Conservation (phyloP, 2,888 invertebrate genomes). For the Drosophila flavopinicola region DNA sequence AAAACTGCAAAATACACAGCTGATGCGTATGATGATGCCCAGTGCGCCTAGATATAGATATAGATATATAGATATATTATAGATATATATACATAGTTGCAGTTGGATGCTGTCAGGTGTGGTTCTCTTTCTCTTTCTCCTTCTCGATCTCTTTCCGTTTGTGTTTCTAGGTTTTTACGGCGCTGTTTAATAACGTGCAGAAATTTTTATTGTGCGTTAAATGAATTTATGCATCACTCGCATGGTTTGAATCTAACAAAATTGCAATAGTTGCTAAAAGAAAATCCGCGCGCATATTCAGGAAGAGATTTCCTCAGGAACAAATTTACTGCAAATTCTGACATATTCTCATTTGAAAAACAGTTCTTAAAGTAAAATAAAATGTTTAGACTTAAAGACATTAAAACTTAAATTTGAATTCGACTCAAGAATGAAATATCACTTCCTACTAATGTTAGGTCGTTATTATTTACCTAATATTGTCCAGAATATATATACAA, state of each 20-base stretch:
- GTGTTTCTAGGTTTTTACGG: conserved; percentile 25
- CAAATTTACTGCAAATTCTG: background rate
- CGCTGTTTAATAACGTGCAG: conserved; percentile 68
- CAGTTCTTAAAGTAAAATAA: too few relatives aligned
- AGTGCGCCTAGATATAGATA: background rate
- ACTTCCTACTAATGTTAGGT: background rate
- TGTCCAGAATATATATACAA: background rate
- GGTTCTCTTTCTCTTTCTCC: background rate
- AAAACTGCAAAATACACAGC: conserved; percentile 37
- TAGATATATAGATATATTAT: background rate
- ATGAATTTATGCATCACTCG: conserved; percentile 75
- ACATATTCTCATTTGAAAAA: background rate
- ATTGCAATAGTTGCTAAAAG: conserved; percentile 14
- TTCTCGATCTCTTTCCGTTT: conserved; percentile 38
- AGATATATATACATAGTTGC: conserved; percentile 45
- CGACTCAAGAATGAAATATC: too few relatives aligned
- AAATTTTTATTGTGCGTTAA: conserved; percentile 77
- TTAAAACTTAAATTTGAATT: background rate
- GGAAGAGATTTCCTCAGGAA: conserved; percentile 13
- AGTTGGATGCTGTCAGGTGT: too few relatives aligned
- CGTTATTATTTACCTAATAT: too few relatives aligned
- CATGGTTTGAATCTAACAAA: conserved; percentile 36
- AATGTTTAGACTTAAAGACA: too few relatives aligned
- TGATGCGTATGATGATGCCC: conserved; percentile 17
- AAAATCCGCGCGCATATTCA: background rate